These are phyloP conservation scores for Muntiacus muntjak DNA, from an alignment of 2,113 vertebrate species.

Conservation along the genomic window DNA sequence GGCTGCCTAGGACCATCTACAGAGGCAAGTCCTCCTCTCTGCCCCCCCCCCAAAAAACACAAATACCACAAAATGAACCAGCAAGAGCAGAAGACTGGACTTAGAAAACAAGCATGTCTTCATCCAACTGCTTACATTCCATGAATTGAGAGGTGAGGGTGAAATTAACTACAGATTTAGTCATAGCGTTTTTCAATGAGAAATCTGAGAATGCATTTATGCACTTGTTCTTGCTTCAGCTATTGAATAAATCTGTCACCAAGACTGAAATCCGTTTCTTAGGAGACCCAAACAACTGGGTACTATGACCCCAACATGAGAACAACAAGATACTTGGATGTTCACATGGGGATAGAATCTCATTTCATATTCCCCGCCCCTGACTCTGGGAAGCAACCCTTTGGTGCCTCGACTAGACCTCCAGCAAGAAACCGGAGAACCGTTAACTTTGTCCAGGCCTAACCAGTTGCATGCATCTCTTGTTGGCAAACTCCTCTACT, in stretches of 20 bases:
- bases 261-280: constrained; percentile 65
- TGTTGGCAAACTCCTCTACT: neutral
- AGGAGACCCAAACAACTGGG: constrained; percentile 50
- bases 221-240: constrained; percentile 85
- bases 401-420: neutral
- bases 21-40: neutral
- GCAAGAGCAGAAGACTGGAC: neutral
- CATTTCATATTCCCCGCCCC: neutral
- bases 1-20: neutral
- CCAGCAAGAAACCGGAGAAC: neutral
- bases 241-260: constrained; percentile 16
- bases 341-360: neutral
- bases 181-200: constrained; percentile 82
- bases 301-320: constrained; percentile 40
- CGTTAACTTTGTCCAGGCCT: neutral
- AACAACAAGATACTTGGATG: neutral
- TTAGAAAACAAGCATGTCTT: constrained; percentile 18
- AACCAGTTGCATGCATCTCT: neutral
- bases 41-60: neutral
- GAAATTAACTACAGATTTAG: constrained; percentile 84
- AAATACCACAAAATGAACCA: neutral
- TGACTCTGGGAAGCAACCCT: neutral
- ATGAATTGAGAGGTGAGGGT: constrained; percentile 66
- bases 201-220: constrained; percentile 87
- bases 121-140: constrained; percentile 63